These are phyloP conservation scores for Euthynnus affinis DNA, from an alignment of 2,797 vertebrate species.

Conservation along the genomic window DNA sequence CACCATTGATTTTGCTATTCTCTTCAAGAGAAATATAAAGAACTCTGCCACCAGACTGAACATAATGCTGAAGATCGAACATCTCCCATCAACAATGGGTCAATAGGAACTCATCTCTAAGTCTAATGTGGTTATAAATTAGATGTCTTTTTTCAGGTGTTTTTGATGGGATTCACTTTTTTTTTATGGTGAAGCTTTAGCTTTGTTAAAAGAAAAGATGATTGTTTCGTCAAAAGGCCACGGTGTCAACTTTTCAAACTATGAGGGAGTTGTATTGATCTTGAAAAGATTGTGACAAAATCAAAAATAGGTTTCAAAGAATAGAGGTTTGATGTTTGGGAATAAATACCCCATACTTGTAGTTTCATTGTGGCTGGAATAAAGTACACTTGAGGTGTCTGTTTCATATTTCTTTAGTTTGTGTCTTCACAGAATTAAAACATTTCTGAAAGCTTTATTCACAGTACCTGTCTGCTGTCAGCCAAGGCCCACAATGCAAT, in stretches of 20 bases:
- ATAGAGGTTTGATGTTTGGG: slow-evolving; percentile 37
- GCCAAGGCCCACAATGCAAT: neutral
- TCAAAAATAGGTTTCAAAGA: slow-evolving; percentile 49
- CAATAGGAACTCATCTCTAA: slow-evolving; percentile 82
- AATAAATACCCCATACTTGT: slow-evolving; percentile 39
- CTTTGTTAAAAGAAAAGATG: slow-evolving; percentile 66
- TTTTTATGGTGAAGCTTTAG: slow-evolving; percentile 60
- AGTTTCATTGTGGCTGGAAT: slow-evolving; percentile 25
- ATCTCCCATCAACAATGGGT: slow-evolving; percentile 83
- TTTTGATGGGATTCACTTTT: slow-evolving; percentile 74
- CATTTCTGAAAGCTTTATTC: slow-evolving; percentile 11
- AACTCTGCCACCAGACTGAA: slow-evolving; percentile 84
- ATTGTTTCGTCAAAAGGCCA: slow-evolving; percentile 60
- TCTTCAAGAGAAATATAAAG: slow-evolving; percentile 86
- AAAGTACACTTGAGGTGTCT: slow-evolving; percentile 31
- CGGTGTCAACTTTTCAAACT: slow-evolving; percentile 66
- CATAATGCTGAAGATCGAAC: slow-evolving; percentile 88
- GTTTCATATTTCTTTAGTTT: slow-evolving; percentile 29
- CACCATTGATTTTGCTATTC: slow-evolving; percentile 89
- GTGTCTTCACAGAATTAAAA: slow-evolving; percentile 18
- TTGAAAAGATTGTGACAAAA: slow-evolving; percentile 44
- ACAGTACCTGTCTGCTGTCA: slow-evolving; percentile 10
- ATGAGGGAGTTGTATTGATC: slow-evolving; percentile 55
- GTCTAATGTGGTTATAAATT: slow-evolving; percentile 85
- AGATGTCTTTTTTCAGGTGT: slow-evolving; percentile 61